Conservation (phyloP, 2,113 vertebrate species). For the Orcinus orca region DNA sequence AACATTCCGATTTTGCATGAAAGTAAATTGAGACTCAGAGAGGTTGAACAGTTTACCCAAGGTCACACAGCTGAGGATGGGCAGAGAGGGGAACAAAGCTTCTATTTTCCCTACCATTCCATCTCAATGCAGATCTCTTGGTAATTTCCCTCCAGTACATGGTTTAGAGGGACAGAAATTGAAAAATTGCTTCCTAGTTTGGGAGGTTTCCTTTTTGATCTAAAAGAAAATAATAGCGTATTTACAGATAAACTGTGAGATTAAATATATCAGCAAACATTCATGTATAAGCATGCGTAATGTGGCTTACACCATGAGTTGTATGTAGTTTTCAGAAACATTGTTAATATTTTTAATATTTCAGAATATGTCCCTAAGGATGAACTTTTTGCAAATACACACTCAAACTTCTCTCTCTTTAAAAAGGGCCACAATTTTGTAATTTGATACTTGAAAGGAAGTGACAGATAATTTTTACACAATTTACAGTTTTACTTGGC, state of each 20-base stretch:
- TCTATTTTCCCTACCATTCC: background rate
- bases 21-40: background rate
- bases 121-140: background rate
- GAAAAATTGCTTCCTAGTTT: background rate
- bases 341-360: constrained; percentile 43
- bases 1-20: background rate
- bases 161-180: background rate
- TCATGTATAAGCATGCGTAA: background rate
- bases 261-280: background rate
- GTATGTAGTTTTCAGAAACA: background rate
- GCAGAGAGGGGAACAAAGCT: background rate
- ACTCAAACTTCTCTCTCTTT: background rate
- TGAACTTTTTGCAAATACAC: background rate
- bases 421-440: constrained; percentile 8
- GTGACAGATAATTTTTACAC: background rate
- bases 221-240: background rate
- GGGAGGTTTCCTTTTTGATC: background rate
- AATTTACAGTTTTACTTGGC: constrained; percentile 1
- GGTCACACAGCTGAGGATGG: background rate
- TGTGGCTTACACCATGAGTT: background rate
- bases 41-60: background rate
- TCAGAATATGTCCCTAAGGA: background rate
- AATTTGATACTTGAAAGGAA: constrained; percentile 40
- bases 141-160: background rate
- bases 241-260: background rate